Percentiles rank a stretch among this genome's conserved stretches.
Evolutionary conservation across 1,140 invertebrate species (phyloP).

Genomic region (Cotesia typhae): DNA sequence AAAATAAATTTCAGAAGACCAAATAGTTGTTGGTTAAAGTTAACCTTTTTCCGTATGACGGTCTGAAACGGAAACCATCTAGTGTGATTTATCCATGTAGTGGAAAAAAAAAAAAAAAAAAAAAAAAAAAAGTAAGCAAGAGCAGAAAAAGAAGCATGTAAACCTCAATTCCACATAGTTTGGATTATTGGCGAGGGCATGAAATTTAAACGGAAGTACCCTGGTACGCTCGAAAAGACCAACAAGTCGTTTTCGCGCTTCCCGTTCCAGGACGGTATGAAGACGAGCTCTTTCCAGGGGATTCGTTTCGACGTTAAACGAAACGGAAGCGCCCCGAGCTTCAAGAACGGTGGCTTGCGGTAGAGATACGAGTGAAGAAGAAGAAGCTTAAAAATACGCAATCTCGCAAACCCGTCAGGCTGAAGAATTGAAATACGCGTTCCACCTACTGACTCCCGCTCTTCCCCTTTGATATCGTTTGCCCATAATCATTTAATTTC

Average conservation of each 20-base stretch:
- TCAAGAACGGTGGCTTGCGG: conserved; percentile 36
- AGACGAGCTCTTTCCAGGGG: conserved; percentile 15
- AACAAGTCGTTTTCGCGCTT: conserved; percentile 27
- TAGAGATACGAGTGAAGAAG: conserved; percentile 41
- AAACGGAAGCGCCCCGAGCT: conserved; percentile 55
- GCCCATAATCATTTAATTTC: conserved; percentile 68
- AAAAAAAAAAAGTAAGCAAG: not conserved
- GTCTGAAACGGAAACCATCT: too few relatives aligned
- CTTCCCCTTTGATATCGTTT: conserved; percentile 66
- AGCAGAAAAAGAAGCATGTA: not conserved
- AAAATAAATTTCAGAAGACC: too few relatives aligned
- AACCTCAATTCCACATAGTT: not conserved
- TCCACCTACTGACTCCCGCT: conserved; percentile 29
- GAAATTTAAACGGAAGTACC: conserved; percentile 17
- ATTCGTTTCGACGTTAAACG: conserved; percentile 63
- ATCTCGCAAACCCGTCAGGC: conserved; percentile 65
- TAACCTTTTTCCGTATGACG: too few relatives aligned
- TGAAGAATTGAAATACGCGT: conserved; percentile 67
- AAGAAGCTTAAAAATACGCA: conserved; percentile 66
- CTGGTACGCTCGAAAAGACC: conserved; percentile 2
- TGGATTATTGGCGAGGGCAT: not conserved
- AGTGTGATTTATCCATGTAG: not conserved
- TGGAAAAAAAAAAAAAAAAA: not conserved
- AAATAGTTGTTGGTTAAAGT: too few relatives aligned
- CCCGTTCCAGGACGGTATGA: not conserved